A percentile compares a stretch with the other conserved stretches of the same genome.
These are phyloP conservation scores for Anoplophora glabripennis DNA, from an alignment of 1,140 invertebrate species.

Conservation along the genomic window DNA sequence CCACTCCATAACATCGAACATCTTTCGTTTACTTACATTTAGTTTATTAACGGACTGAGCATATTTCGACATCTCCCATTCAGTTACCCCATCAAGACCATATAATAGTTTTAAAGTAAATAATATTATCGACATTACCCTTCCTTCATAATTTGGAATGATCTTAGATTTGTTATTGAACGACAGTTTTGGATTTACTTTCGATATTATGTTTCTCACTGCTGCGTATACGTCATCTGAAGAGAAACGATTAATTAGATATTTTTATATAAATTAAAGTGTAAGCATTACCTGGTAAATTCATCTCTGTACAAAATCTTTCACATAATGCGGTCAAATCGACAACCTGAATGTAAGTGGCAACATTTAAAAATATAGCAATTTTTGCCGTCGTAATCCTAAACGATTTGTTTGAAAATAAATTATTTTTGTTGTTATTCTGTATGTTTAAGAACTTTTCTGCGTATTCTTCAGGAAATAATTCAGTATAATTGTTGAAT, in stretches of 20 bases:
- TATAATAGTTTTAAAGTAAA: conserved; percentile 62
- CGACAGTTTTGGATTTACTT: conserved; percentile 26
- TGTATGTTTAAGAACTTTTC: conserved; percentile 36
- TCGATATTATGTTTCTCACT: conserved; percentile 30
- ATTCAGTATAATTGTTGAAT: conserved; percentile 53
- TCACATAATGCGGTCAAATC: conserved; percentile 51
- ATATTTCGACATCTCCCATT: conserved; percentile 57
- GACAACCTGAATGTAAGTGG: conserved; percentile 47
- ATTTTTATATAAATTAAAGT: no score
- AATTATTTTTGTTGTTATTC: conserved; percentile 38
- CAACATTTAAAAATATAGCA: conserved; percentile 49
- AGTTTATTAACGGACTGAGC: conserved; percentile 29
- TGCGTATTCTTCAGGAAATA: conserved; percentile 53
- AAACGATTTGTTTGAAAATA: conserved; percentile 48
- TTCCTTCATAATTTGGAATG: conserved; percentile 60
- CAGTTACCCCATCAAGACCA: conserved; percentile 61
- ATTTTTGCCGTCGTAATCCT: conserved; percentile 42
- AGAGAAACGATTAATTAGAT: background rate
- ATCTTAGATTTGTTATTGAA: conserved; percentile 11
- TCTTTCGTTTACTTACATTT: conserved; percentile 51
- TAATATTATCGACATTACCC: conserved; percentile 61
- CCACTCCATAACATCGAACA: conserved; percentile 65
- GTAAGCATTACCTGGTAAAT: conserved; percentile 48
- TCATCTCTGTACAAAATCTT: conserved; percentile 57
- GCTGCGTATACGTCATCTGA: conserved; percentile 27